Evolutionary conservation across 1,140 invertebrate species (phyloP), one percentile per base, ranked within the genome.

Genomic region (Danaus plexippus): DNA sequence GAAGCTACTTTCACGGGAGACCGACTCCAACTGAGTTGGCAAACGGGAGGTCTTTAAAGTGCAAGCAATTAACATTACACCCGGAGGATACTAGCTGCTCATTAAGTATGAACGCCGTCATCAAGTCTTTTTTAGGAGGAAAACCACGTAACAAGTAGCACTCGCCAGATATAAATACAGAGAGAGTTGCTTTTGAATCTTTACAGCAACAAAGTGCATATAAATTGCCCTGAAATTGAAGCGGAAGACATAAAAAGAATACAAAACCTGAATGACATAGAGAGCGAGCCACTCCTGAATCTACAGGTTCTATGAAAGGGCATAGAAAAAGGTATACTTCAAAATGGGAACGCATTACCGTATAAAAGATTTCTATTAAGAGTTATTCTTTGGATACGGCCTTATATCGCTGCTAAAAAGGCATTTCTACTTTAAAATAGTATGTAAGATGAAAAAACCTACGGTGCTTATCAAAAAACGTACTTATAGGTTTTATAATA

Each of bases 71-170:
- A 84, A 68, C 68, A 72, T 71, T 75, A 72, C 78, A 75, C 73
- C 72, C 68, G 58, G 64, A 77, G 83, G 80, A 81, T 83, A 81
- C 80, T 77, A 67, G 74, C 69, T 77, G 73, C 80, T 85, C 83
- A 86, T 86, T 84, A 86, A 86, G 72, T 84, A 86, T 86, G 80
- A 84, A 86, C 78, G 74, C 63, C 66, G 77, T 83, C 83, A 86
- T 86, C 80, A 86, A 83, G 77, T 72, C 73, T 74, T 80, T 79
- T 80, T 80, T 71, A 75, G 71, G 55, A 71, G 73, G 80, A 85
- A 85, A 84, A 85, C 74, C 69, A 61, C 69, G 66, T 72, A 80
- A 72, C 69, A 82, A 32, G 80, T 75, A 69, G 79, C 75, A 77
- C 76, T 80, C 74, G 75, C 66, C 63, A 67, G 55, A 71, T 80